These are phyloP conservation scores for Xenops minutus DNA, from an alignment of 2,797 vertebrate genomes.

Conservation along the genomic window DNA sequence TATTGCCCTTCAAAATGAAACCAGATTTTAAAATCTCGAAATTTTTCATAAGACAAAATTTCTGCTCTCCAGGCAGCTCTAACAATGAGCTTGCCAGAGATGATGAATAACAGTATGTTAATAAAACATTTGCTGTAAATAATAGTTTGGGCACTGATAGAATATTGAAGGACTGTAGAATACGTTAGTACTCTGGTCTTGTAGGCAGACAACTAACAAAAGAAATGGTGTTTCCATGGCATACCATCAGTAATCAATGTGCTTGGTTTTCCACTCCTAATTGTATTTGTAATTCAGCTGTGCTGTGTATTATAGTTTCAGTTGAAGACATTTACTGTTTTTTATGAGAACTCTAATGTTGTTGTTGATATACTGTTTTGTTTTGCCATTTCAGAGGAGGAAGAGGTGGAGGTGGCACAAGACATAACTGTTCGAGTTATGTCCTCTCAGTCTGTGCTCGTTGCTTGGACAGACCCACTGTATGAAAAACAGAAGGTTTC, in stretches of 20 bases:
- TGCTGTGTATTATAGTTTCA: neutral
- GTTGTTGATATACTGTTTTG: neutral
- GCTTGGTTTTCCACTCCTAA: neutral
- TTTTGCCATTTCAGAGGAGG: conserved; percentile 82
- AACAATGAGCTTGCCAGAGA: neutral
- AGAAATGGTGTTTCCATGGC: neutral
- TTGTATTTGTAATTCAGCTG: neutral
- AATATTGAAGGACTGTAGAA: neutral
- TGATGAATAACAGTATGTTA: neutral
- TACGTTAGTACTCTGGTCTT: neutral
- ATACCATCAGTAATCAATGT: neutral
- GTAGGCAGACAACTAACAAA: neutral
- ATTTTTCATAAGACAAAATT: neutral
- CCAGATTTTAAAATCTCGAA: neutral
- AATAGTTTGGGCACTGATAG: neutral
- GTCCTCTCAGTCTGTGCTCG: conserved; percentile 93
- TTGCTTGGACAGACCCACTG: conserved; percentile 91
- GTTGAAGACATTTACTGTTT: neutral
- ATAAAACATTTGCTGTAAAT: neutral
- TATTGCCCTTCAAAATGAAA: neutral
- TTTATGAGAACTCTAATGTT: neutral
- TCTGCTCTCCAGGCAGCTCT: neutral
- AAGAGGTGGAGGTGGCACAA: conserved; percentile 82
- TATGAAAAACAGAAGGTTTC: conserved; percentile 82
- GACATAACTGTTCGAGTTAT: conserved; percentile 93